Evolutionary conservation across 1,140 invertebrate species (phyloP), one percentile per base, ranked within the genome.

Genomic region (Brachionus calyciflorus): DNA sequence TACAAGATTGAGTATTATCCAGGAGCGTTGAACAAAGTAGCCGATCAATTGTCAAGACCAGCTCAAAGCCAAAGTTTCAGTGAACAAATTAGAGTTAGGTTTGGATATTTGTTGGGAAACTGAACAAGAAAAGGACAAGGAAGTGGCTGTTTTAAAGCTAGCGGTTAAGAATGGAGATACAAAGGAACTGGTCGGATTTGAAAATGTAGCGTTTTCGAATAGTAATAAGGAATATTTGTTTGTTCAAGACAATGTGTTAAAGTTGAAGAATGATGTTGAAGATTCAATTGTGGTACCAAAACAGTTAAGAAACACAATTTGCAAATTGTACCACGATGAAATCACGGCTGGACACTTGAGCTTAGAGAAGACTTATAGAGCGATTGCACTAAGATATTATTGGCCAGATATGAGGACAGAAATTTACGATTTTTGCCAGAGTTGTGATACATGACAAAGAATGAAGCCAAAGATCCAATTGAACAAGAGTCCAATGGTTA

Each of bases 281-380:
- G 19, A 24, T 48, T 26, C 17, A 10, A 70, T 70, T 9, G 41
- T 70, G 33, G 68, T 70, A n/a, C 68, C 68, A 26, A 70, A 28
- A 17, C 44, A 46, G 24, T 17, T 28, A 21, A 14, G 68, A 9
- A 48, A 49, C n/a, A 9, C 19, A n/a, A 21, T 70, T 17, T 28
- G 21, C 19, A n/a, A 24, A 9, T 19, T 33, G n/a, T 70, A 37
- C 41, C 68, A 48, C 33, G 68, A 70, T n/a, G 14, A n/a, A n/a
- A n/a, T n/a, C n/a, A n/a, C n/a, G n/a, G n/a, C n/a, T n/a, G n/a
- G n/a, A n/a, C n/a, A n/a, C n/a, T 17, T 70, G 10, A 19, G 68
- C 30, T 44, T 21, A 10, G 37, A 70, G 12, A 70, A 70, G 19
- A 49, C 68, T 6, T 33, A 17, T 9, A 70, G 19, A 46, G n/a